Base-by-base conservation (phyloP, 2,888 invertebrate genomes). In the Serripes groenlandicus region DNA sequence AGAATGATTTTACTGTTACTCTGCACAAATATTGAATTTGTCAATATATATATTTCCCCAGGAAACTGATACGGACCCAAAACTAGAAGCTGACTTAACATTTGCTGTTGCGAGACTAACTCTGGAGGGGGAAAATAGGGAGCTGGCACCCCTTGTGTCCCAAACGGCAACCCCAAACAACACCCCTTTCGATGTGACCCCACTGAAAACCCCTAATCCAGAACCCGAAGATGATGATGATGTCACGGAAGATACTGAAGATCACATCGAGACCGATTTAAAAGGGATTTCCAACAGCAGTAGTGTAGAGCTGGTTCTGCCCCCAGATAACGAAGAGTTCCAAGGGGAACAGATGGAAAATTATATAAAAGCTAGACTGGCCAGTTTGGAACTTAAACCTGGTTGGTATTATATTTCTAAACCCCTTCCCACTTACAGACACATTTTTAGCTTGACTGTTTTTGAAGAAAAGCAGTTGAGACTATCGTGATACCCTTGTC, bases 131-230 rank as follows among this genome's bases (percentile, higher is more conserved):
- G 81, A 77, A 42, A 81, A 69, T 21, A 73, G 77, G 64, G 77
- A 83, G 26, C 72, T 49, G 34, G 54, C 75, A 69, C 80, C 60
- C 21, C n/a, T 70, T 30, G 87, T 83, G 26, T 93, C 93, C 0
- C 91, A 93, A 75, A 93, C 94, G 26, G 91, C 93, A 21, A 93
- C 93, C 26, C 93, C 93, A 5, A 93, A 91, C 77, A 94, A 93
- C 89, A 94, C 94, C 3, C 94, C 92, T 21, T 89, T 78, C 92
- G 93, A 91, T 87, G 85, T 93, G 62, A 92, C 90, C 30, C 93
- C 93, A n/a, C 92, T 93, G 34, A 93, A 93, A 80, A 92, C 93
- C 34, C 94, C 94, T 9, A 90, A 91, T 75, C 91, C 91, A 5
- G 91, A 91, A 74, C 81, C 82, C 1, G 88, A 86, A 35, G 83